Evolutionary conservation across 2,113 vertebrate species (phyloP).

Genomic region (Bos indicus): DNA sequence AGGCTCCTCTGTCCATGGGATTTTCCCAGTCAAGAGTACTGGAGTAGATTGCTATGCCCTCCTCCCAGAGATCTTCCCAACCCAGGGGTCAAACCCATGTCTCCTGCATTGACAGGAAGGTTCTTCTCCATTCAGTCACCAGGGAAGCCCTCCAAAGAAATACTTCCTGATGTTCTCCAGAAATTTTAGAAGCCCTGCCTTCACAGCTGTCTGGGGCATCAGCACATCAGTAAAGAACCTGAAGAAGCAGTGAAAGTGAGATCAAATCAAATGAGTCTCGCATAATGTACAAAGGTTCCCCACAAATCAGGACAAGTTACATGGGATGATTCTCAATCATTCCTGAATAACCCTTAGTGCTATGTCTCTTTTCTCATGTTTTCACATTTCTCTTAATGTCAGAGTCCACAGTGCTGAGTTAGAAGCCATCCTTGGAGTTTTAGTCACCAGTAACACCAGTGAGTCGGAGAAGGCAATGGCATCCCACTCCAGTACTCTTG

Average conservation of each 20-base stretch:
- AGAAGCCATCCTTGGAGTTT: not conserved
- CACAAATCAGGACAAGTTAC: not conserved
- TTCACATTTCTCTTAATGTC: not conserved
- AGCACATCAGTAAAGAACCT: not conserved
- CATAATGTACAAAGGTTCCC: not conserved
- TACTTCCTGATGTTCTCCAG: not conserved
- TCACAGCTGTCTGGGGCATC: fast-evolving
- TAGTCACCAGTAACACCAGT: not conserved
- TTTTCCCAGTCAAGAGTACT: not conserved
- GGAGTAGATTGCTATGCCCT: not conserved
- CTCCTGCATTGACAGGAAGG: not conserved
- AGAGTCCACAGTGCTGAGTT: not conserved
- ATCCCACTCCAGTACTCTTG: too few species aligned
- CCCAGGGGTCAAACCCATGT: not conserved
- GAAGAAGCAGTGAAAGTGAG: not conserved
- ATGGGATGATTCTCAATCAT: not conserved
- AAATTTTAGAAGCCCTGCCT: not conserved
- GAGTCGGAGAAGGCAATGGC: not conserved
- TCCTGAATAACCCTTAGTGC: not conserved
- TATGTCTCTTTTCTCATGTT: not conserved
- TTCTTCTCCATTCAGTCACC: not conserved
- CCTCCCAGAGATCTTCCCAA: not conserved
- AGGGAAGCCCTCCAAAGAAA: not conserved
- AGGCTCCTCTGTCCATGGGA: not conserved
- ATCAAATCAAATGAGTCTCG: not conserved